Evolutionary conservation across 2,888 invertebrate species (phyloP).

Genomic region (Ormyrus nitidulus): DNA sequence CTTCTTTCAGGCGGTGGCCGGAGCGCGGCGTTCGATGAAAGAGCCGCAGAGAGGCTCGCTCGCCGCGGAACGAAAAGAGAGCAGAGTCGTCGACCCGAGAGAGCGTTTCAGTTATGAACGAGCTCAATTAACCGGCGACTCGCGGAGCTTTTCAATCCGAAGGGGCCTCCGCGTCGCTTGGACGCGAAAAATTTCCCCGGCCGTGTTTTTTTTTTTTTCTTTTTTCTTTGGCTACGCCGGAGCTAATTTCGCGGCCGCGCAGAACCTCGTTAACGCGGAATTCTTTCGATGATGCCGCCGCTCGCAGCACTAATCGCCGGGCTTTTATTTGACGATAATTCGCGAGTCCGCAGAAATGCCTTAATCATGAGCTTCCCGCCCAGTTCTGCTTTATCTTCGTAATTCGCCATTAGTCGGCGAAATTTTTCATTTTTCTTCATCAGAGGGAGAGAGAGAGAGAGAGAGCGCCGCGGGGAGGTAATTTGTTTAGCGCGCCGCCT

Average conservation of each 20-base stretch:
- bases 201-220: too few species aligned
- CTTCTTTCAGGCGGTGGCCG: slow-evolving; percentile 18
- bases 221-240: not conserved
- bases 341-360: slow-evolving; percentile 62
- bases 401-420: slow-evolving; percentile 44
- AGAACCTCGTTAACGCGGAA: slow-evolving; percentile 59
- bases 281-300: slow-evolving; percentile 60
- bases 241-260: slow-evolving; percentile 20
- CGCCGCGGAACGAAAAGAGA: not conserved
- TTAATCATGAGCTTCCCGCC: slow-evolving; percentile 61
- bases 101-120: slow-evolving; percentile 45
- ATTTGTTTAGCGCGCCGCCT: slow-evolving; percentile 24
- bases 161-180: not conserved
- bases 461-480: not conserved
- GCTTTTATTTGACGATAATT: slow-evolving; percentile 66
- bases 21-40: not conserved
- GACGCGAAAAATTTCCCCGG: slow-evolving; percentile 22
- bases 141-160: slow-evolving; percentile 23
- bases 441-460: not conserved
- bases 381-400: slow-evolving; percentile 29
- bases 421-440: slow-evolving; percentile 34
- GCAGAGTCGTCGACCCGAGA: slow-evolving; percentile 38
- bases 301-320: slow-evolving; percentile 59
- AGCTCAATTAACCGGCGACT: slow-evolving; percentile 48
- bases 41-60: not conserved